These are phyloP conservation scores for Trachurus trachurus DNA, from an alignment of 2,797 vertebrate genomes.

Conservation along the genomic window DNA sequence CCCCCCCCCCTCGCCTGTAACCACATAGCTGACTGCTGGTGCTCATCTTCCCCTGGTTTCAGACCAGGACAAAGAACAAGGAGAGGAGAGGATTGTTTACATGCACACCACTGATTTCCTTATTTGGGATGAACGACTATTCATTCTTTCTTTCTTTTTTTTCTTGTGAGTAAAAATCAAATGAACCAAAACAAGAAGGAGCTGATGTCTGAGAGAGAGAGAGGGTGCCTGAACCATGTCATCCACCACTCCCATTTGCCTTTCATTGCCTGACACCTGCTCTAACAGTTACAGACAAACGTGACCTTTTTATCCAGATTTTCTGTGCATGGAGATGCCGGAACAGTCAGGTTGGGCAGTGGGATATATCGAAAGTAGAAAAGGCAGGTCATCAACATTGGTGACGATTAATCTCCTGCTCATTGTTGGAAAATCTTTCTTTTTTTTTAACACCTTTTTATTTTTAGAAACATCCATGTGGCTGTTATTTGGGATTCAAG, in stretches of 20 bases:
- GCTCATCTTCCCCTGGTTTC: slow-evolving; percentile 85
- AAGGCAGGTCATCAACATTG: slow-evolving; percentile 11
- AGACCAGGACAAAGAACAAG: slow-evolving; percentile 87
- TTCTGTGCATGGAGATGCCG: slow-evolving; percentile 33
- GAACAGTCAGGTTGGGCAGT: slow-evolving; percentile 35
- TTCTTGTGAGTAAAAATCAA: slow-evolving; percentile 37
- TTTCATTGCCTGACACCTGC: slow-evolving; percentile 25
- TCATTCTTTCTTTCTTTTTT: slow-evolving; percentile 23
- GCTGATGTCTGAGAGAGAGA: slow-evolving; percentile 17
- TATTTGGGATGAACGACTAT: slow-evolving; percentile 43
- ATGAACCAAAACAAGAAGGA: slow-evolving; percentile 22
- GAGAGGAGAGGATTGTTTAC: slow-evolving; percentile 86
- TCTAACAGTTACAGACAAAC: slow-evolving; percentile 27
- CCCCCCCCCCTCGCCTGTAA: slow-evolving; percentile 55
- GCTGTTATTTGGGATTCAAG: slow-evolving; percentile 29
- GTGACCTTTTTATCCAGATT: slow-evolving; percentile 33
- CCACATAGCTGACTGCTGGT: slow-evolving; percentile 86
- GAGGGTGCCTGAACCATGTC: slow-evolving; percentile 19
- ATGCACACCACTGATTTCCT: slow-evolving; percentile 57
- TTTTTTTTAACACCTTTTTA: slow-evolving; percentile 12
- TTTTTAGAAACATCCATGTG: neutral
- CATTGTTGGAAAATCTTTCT: neutral
- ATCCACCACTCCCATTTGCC: slow-evolving; percentile 18
- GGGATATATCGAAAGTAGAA: slow-evolving; percentile 2
- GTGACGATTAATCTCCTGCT: slow-evolving; percentile 22